Percentiles rank a stretch among this genome's conserved stretches.
phyloP scores from a whole-genome alignment of 2,797 vertebrate genomes.

The Syngnathus acus region DNA sequence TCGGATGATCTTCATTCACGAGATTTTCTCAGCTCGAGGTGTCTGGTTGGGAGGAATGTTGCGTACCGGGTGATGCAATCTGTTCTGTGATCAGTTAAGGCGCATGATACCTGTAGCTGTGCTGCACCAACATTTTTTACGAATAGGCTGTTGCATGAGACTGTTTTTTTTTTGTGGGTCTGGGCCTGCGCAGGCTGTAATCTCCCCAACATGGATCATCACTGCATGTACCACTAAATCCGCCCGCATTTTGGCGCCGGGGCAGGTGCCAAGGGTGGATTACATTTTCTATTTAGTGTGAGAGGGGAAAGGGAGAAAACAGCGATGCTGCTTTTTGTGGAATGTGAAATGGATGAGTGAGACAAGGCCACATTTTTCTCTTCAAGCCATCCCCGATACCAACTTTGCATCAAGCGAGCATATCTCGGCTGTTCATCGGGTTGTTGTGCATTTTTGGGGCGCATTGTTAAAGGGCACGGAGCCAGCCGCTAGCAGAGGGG shows the following conservation, averaged over 20 bases:
- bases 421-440: slow-evolving; percentile 2
- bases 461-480: background rate
- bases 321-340: background rate
- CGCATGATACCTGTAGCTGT: background rate
- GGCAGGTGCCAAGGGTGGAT: background rate
- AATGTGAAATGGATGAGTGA: background rate
- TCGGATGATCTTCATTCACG: background rate
- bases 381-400: background rate
- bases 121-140: background rate
- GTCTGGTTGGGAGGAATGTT: background rate
- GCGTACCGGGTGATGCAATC: background rate
- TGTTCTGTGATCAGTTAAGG: background rate
- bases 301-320: background rate
- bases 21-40: background rate
- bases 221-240: background rate
- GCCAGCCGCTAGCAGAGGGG: background rate
- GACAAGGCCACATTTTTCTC: background rate
- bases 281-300: background rate
- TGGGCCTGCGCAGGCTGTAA: background rate
- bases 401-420: background rate
- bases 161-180: background rate
- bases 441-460: background rate
- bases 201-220: background rate
- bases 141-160: background rate
- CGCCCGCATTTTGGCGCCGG: background rate